Percentiles rank a stretch among this genome's conserved stretches.
Evolutionary conservation across 2,113 vertebrate species (phyloP).

Genomic region (Gasterosteus aculeatus): DNA sequence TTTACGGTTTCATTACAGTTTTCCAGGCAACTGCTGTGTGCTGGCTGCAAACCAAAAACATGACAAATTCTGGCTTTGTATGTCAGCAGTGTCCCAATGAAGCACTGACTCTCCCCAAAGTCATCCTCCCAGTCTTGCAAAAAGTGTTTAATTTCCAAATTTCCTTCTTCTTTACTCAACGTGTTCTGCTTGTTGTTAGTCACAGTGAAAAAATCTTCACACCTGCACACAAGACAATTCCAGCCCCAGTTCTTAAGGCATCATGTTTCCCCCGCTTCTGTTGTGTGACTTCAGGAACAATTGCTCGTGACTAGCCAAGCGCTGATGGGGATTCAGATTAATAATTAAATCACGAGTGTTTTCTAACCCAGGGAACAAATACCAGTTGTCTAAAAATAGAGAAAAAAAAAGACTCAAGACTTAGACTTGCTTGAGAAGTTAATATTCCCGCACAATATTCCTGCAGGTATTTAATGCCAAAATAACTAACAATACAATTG

Average conservation of each 20-base stretch:
- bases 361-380: constrained; percentile 40
- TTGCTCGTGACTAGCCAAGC: constrained; percentile 33
- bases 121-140: constrained; percentile 3
- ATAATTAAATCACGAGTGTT: constrained; percentile 32
- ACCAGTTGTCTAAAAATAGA: constrained; percentile 44
- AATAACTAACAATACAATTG: constrained; percentile 34
- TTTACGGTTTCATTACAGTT: background rate
- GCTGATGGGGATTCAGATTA: constrained; percentile 52
- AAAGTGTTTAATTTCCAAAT: constrained; percentile 1
- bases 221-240: constrained; percentile 42
- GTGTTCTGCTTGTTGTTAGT: constrained; percentile 16
- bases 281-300: constrained; percentile 40
- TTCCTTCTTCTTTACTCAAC: constrained; percentile 1
- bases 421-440: constrained; percentile 26
- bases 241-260: constrained; percentile 24
- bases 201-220: constrained; percentile 19
- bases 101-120: constrained; percentile 28
- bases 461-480: constrained; percentile 49
- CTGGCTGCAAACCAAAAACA: constrained; percentile 32
- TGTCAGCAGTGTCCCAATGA: constrained; percentile 28
- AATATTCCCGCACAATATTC: constrained; percentile 52
- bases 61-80: constrained; percentile 33
- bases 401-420: background rate
- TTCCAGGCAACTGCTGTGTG: constrained; percentile 11
- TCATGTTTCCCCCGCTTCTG: constrained; percentile 34